phyloP scores from a whole-genome alignment of 2,797 vertebrate species.

The Crotalus adamanteus region DNA sequence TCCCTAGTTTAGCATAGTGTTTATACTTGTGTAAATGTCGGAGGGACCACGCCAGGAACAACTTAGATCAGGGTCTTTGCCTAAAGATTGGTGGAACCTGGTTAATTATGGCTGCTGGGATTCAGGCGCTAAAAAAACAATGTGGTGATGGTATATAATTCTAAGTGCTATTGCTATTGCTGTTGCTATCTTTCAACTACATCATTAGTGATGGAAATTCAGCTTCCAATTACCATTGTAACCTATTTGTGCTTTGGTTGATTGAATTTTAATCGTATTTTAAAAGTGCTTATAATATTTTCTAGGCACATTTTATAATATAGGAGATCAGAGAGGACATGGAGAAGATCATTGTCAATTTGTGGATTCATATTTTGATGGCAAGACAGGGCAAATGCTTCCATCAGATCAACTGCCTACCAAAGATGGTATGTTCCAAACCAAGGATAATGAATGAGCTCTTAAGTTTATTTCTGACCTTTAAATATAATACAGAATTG shows the following conservation, averaged over 20 bases:
- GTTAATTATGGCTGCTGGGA: neutral
- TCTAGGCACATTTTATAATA: conserved; percentile 93
- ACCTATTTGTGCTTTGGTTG: neutral
- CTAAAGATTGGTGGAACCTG: neutral
- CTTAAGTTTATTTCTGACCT: neutral
- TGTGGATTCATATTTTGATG: conserved; percentile 96
- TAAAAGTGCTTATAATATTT: conserved; percentile 43
- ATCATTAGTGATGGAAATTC: neutral
- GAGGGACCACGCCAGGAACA: fast-evolving
- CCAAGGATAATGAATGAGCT: neutral
- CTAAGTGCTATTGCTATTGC: neutral
- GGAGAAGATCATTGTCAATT: conserved; percentile 99
- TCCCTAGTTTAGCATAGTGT: conserved; percentile 36
- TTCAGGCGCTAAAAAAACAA: neutral
- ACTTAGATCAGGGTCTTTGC: neutral
- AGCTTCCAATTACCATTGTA: neutral
- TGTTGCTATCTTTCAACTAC: neutral
- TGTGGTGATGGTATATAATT: neutral
- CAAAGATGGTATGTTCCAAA: conserved; percentile 77
- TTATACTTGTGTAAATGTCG: neutral
- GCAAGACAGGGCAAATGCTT: conserved; percentile 85
- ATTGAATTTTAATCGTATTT: neutral
- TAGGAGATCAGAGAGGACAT: conserved; percentile 91
- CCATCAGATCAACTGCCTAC: conserved; percentile 80
- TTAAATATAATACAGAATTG: neutral